Evolutionary conservation across 1,140 invertebrate species (phyloP).

Genomic region (Brachionus rotundiformis): DNA sequence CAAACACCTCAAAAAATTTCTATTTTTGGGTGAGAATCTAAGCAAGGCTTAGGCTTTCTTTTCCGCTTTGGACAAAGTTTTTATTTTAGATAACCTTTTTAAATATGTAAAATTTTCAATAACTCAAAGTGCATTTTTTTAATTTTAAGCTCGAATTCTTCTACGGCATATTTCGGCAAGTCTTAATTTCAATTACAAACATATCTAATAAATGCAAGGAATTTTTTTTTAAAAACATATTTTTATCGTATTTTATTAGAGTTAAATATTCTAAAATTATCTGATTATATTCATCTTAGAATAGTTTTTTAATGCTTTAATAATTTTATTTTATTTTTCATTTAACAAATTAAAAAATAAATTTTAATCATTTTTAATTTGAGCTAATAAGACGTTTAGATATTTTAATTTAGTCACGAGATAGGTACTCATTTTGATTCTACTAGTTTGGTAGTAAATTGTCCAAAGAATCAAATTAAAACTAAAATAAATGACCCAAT

Average conservation of each 20-base stretch:
- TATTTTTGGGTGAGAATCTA: not conserved
- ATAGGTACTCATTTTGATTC: not conserved
- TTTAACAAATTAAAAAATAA: not conserved
- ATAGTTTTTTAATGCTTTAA: not conserved
- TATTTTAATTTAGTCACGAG: conserved; percentile 9
- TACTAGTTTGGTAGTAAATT: not conserved
- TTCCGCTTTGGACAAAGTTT: not conserved
- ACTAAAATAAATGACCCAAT: conserved; percentile 10
- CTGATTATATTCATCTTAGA: not conserved
- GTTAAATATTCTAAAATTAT: not conserved
- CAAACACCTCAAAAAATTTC: not conserved
- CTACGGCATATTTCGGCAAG: too few species aligned
- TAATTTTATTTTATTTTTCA: not conserved
- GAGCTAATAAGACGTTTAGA: not conserved
- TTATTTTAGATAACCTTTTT: not conserved
- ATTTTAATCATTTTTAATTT: not conserved
- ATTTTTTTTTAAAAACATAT: not conserved
- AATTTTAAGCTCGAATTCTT: not conserved
- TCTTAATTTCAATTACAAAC: not conserved
- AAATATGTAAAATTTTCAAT: not conserved
- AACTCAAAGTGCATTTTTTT: not conserved
- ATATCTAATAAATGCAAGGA: not conserved
- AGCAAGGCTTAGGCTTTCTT: not conserved
- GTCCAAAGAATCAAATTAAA: conserved; percentile 15
- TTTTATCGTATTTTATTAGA: not conserved